Base-by-base conservation (phyloP, 1,140 invertebrate species). In the Drosophila mojavensis region DNA sequence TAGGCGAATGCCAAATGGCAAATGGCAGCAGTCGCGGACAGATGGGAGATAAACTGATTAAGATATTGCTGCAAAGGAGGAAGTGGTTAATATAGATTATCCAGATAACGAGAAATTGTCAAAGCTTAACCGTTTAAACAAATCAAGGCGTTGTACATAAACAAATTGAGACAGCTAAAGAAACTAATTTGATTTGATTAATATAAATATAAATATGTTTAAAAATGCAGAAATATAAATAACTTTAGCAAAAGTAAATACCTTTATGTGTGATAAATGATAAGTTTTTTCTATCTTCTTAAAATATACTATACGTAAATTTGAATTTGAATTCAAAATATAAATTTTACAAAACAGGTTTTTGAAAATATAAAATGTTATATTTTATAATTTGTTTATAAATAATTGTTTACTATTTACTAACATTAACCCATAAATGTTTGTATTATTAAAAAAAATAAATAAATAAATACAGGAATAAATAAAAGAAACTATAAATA, bases 11-110 rank as follows among this genome's bases (percentile, higher is more conserved):
- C 4, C 28, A 20, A 20, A 20, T 28, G 28, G 28, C 28, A 28
- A 28, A 28, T 28, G 28, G 5, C 28, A 63, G 33, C 50, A 41
- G 64, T 56, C 11, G 11, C 43, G 33, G 33, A 47, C 59, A 20
- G n/a, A 53, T 39, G 55, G 17, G 30, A 60, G 63, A 66, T 66
- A 54, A 66, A 53, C 9, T 45, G 55, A 73, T 60, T 54, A 59
- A 67, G 55, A 73, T 48, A 26, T 28, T 9, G 17, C 10, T 26
- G n/a, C 33, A 17, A 13, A 47, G 5, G 64, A 67, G 56, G 64
- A 68, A 73, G 30, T 43, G n/a, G 30, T 56, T 61, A 48, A 73
- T 73, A 43, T 15, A 55, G 41, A 26, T 48, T 47, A 41, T 43
- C 54, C 10, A 39, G 30, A 62, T 51, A 36, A 39, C 9, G 11